A percentile compares a stretch with the other conserved stretches of the same genome.
phyloP scores from a whole-genome alignment of 2,113 vertebrate genomes.

The Turdus rufiventris region DNA sequence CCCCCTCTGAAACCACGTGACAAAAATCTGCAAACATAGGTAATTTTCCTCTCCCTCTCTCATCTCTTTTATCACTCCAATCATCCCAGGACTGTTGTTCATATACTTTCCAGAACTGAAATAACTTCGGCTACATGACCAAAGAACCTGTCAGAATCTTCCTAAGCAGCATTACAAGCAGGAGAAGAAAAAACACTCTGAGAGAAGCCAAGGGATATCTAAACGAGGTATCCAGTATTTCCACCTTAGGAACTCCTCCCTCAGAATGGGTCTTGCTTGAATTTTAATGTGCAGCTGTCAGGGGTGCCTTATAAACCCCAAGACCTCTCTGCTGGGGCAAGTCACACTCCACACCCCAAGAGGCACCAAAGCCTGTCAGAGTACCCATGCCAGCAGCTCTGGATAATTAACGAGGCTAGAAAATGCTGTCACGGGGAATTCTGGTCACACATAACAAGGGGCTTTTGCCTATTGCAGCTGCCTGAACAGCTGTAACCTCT shows the following conservation, averaged over 20 bases:
- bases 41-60: neutral
- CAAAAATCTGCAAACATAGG: neutral
- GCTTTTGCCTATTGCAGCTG: neutral
- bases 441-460: neutral
- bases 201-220: neutral
- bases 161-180: neutral
- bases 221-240: neutral
- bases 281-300: rapidly evolving
- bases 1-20: neutral
- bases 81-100: neutral
- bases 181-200: neutral
- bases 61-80: neutral
- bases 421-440: neutral
- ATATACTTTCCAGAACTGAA: neutral
- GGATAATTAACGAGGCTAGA: neutral
- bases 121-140: neutral
- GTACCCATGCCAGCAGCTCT: rapidly evolving
- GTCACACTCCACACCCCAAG: neutral
- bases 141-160: neutral
- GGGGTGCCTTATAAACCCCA: neutral
- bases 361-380: neutral
- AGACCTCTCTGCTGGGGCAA: neutral
- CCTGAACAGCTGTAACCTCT: neutral
- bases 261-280: neutral
- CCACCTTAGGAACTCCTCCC: neutral